Evolutionary conservation across 1,140 invertebrate species (phyloP), one percentile per base, ranked within the genome.

Genomic region (Idris sp.): DNA sequence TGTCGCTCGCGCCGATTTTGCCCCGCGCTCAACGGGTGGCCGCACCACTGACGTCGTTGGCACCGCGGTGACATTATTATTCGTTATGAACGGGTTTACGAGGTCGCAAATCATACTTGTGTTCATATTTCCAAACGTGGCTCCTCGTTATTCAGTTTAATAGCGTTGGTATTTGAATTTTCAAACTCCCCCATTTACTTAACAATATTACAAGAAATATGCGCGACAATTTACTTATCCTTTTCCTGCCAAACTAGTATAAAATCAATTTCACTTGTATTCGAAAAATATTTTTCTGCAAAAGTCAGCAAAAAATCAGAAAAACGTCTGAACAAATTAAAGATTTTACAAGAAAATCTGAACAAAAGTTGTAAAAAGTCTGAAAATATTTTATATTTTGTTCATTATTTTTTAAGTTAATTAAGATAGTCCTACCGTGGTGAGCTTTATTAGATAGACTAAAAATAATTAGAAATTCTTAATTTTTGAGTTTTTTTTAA

Each of bases 41-140:
- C 74, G 64, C 35, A 68, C 41, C 53, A 51, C 58, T 73, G 76
- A 67, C 51, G 35, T 54, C 38, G 73, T 56, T 64, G 56, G 56
- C 62, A 73, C 62, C 72, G 72, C 75, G 81, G 83, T 87, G 86
- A 87, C 85, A 87, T 87, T 87, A 87, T 86, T 87, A 87, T 87
- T 87, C 86, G 85, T 87, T 86, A 86, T 87, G 84, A 87, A 87
- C 83, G 84, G 83, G 84, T 87, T 87, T 87, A 87, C 86, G 86
- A 86, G 84, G 83, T 83, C 84, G 84, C 86, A 87, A 87, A 87
- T 87, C 86, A 87, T 86, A 81, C 71, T 82, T 81, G 79, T 87
- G 84, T 87, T 87, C 85, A 87, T 87, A 87, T 87, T 87, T 87
- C 82, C 83, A 87, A 87, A 83, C 79, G 72, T 78, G 78, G 79